phyloP scores from a whole-genome alignment of 2,797 vertebrate genomes.

The Mastacembelus armatus region DNA sequence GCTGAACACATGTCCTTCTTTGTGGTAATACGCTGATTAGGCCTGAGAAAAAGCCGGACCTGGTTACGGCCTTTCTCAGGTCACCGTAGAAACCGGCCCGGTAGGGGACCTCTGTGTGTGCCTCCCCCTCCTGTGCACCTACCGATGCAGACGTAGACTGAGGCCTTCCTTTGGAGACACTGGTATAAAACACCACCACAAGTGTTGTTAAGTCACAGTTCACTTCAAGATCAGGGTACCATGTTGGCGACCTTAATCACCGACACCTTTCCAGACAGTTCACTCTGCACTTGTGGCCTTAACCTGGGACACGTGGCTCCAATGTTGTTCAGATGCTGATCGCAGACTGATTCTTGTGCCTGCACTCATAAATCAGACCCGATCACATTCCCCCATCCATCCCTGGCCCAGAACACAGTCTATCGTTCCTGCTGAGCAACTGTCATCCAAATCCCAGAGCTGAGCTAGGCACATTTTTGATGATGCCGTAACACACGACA shows the following conservation, averaged over 20 bases:
- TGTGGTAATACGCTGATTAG: constrained; percentile 90
- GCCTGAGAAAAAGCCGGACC: constrained; percentile 94
- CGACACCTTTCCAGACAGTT: constrained; percentile 61
- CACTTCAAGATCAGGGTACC: constrained; percentile 27
- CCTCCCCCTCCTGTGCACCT: constrained; percentile 57
- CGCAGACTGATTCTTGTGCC: constrained; percentile 73
- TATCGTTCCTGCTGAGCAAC: constrained; percentile 69
- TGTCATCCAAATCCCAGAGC: constrained; percentile 73
- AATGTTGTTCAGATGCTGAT: constrained; percentile 77
- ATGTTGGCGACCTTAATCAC: constrained; percentile 59
- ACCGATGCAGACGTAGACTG: constrained; percentile 57
- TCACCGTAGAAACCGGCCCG: constrained; percentile 96
- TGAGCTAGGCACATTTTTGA: constrained; percentile 82
- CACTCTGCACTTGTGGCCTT: constrained; percentile 64
- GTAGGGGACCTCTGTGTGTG: constrained; percentile 91
- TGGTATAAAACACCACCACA: constrained; percentile 23
- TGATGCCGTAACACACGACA: constrained; percentile 66
- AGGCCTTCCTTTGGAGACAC: constrained; percentile 43
- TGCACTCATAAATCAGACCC: constrained; percentile 74
- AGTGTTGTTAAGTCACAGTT: constrained; percentile 32
- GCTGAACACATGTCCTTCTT: constrained; percentile 93
- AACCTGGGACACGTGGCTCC: constrained; percentile 78
- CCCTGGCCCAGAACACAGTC: constrained; percentile 66
- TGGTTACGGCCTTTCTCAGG: constrained; percentile 92
- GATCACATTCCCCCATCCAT: constrained; percentile 71